phyloP scores from a whole-genome alignment of 1,140 invertebrate genomes.

The Pteromalus puparum region DNA sequence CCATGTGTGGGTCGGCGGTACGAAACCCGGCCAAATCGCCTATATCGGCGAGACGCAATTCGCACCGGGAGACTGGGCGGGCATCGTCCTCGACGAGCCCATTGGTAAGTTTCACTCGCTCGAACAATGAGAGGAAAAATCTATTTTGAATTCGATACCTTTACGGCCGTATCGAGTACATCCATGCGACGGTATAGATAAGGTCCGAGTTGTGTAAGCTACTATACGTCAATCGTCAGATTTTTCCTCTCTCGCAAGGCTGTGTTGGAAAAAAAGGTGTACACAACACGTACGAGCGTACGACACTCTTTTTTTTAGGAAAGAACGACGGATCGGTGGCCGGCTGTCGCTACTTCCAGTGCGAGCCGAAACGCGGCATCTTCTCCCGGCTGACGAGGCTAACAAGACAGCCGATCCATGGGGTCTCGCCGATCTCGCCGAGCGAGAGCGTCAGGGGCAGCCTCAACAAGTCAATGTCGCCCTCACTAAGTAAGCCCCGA shows the following conservation, averaged over 20 bases:
- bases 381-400: conserved; percentile 94
- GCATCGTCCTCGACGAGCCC: conserved; percentile 95
- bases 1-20: conserved; percentile 95
- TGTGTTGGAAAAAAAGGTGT: not conserved
- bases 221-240: not conserved
- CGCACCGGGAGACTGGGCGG: conserved; percentile 97
- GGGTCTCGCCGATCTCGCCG: conserved; percentile 71
- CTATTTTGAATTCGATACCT: not conserved
- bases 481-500: conserved; percentile 72
- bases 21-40: conserved; percentile 95
- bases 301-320: conserved; percentile 75
- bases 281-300: not conserved
- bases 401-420: conserved; percentile 81
- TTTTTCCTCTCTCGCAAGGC: not conserved
- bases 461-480: conserved; percentile 68
- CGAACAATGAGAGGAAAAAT: conserved; percentile 10
- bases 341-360: conserved; percentile 94
- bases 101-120: conserved; percentile 80
- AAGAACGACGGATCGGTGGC: conserved; percentile 98
- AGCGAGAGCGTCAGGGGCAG: conserved; percentile 58
- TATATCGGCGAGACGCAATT: conserved; percentile 99
- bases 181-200: not conserved
- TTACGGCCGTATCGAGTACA: not conserved
- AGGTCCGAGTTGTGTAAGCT: not conserved
- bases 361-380: conserved; percentile 93